Evolutionary conservation across 2,888 invertebrate genomes (phyloP).

Genomic region (Ceratothoa steindachneri): DNA sequence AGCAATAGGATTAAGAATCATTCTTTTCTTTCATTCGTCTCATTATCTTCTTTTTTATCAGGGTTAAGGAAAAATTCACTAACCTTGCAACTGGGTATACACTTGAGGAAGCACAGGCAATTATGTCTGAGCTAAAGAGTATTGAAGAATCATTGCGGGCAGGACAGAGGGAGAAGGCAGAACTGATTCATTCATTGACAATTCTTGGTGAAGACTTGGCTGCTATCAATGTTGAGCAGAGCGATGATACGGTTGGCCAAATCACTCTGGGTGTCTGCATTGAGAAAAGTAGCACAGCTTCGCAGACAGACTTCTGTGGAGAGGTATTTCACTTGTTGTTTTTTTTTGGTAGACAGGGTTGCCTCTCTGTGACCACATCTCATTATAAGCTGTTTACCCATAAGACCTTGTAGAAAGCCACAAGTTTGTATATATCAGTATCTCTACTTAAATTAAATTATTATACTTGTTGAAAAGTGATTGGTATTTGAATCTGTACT

Average conservation of each 20-base stretch:
- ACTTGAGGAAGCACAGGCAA: constrained; percentile 91
- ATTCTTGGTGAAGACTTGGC: constrained; percentile 78
- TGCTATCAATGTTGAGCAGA: constrained; percentile 13
- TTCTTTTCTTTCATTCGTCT: no score
- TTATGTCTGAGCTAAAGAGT: constrained; percentile 85
- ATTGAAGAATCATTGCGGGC: constrained; percentile 85
- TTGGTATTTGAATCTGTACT: no score
- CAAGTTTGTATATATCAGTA: no score
- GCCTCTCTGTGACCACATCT: no score
- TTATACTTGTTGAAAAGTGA: no score
- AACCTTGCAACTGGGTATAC: constrained; percentile 61
- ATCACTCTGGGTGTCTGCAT: constrained; percentile 76
- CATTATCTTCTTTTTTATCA: constrained; percentile 54
- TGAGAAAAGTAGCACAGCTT: constrained; percentile 86
- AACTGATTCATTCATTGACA: constrained; percentile 87
- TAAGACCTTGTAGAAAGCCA: no score
- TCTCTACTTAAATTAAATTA: no score
- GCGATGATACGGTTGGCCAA: constrained; percentile 58
- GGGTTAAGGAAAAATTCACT: constrained; percentile 58
- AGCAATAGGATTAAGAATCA: no score
- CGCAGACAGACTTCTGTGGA: constrained; percentile 90
- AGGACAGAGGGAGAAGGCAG: constrained; percentile 88
- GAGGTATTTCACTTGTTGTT: constrained; percentile 60
- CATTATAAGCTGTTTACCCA: no score
- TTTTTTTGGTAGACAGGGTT: no score